Percentiles rank a stretch among this genome's conserved stretches.
Conservation (phyloP, 2,888 invertebrate species). For the Horisme vitalbata region DNA sequence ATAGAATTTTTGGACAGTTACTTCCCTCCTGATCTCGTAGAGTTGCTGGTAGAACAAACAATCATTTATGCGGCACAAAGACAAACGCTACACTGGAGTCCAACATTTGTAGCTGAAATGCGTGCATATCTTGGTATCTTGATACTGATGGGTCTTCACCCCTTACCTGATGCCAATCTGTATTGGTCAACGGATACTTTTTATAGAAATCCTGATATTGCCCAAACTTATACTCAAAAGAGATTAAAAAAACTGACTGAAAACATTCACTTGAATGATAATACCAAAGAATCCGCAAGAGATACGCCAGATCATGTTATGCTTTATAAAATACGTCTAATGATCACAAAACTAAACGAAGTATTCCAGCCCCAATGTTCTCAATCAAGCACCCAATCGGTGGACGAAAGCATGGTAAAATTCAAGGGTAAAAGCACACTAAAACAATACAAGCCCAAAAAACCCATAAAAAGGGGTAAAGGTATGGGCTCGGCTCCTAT, state of each 20-base stretch:
- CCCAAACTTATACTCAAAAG: slow-evolving; percentile 33
- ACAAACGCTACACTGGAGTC: slow-evolving; percentile 21
- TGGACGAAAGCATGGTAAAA: slow-evolving; percentile 41
- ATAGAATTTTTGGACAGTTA: not conserved
- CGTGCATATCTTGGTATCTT: slow-evolving; percentile 41
- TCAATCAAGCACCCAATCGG: slow-evolving; percentile 31
- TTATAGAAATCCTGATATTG: slow-evolving; percentile 40
- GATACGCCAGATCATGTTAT: slow-evolving; percentile 35
- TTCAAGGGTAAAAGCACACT: slow-evolving; percentile 37
- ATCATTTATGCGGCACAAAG: not conserved
- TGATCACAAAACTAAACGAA: slow-evolving; percentile 33
- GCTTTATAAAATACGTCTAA: slow-evolving; percentile 36
- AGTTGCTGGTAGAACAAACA: not conserved
- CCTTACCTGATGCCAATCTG: slow-evolving; percentile 38
- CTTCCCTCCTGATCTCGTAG: not conserved
- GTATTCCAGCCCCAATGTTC: slow-evolving; percentile 27
- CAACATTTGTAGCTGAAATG: slow-evolving; percentile 35
- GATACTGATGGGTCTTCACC: slow-evolving; percentile 44
- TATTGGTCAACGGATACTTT: slow-evolving; percentile 43
- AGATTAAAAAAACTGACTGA: slow-evolving; percentile 42
- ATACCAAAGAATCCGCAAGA: slow-evolving; percentile 21
- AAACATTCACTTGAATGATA: slow-evolving; percentile 38
- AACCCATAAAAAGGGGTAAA: slow-evolving; percentile 10
- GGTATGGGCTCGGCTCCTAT: too few relatives aligned
- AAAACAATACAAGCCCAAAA: slow-evolving; percentile 40